Evolutionary conservation across 2,888 invertebrate genomes (phyloP), one percentile per base, ranked within the genome.

Genomic region (Archaeoteleia sp.): DNA sequence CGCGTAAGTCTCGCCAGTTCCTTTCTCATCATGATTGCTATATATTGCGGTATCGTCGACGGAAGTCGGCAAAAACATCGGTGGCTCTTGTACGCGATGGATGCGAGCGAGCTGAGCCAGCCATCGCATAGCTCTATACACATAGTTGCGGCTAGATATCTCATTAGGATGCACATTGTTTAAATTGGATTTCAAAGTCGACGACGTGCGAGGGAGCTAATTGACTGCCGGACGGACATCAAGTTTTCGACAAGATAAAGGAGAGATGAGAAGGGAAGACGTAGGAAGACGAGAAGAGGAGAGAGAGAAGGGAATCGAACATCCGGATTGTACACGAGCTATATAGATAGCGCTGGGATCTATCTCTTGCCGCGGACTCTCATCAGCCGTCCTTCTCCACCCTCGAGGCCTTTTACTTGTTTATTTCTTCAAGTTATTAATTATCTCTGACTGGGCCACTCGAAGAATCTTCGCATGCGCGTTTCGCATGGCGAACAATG

Each of bases 131-230:
- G 37, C 12, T 55, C 48, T 55, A 49, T 42, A 34, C 34, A 69
- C 54, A 55, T 49, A 55, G 55, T 43, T 45, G 58, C 58, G 61
- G 61, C 54, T 63, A 65, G 60, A 65, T 65, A 70, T 61, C 66
- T 70, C 70, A 70, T 70, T 70, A 70, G 70, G 70, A 70, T 70
- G 67, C 67, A 63, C 66, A 70, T 70, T 70, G 70, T 70, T 70
- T 67, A 67, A 66, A 70, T 62, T 67, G 66, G 70, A 70, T 70
- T 67, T 70, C 62, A 58, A 67, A 70, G 54, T 57, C 69, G 61
- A 70, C 58, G 70, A 66, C 70, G 66, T 63, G 70, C 67, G 63
- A 63, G 63, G 48, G 65, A 53, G 67, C 70, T 70, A 72, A 70
- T 70, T 67, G 66, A 68, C 68, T 62, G 66, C 62, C 65, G 65